These are phyloP conservation scores for Bovichtus variegatus DNA, from an alignment of 2,797 vertebrate genomes.

Conservation along the genomic window DNA sequence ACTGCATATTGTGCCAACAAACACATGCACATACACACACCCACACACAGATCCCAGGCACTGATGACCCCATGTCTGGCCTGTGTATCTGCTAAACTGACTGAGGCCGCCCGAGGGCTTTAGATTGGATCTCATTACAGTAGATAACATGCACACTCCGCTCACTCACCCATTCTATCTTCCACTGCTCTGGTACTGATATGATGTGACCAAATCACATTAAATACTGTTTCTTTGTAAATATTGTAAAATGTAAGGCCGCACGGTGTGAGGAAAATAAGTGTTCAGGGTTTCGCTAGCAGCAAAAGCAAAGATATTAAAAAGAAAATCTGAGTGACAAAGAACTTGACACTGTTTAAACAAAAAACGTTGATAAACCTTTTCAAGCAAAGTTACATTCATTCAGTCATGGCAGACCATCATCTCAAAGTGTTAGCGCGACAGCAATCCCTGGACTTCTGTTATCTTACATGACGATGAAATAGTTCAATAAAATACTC, in stretches of 20 bases:
- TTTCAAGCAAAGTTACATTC: too few relatives aligned
- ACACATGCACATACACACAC: slow-evolving; percentile 13
- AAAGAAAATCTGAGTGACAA: too few relatives aligned
- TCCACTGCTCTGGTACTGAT: neutral
- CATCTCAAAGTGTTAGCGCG: neutral
- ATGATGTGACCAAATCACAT: neutral
- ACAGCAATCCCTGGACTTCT: neutral
- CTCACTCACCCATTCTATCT: neutral
- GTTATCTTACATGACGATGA: neutral
- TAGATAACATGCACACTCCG: slow-evolving; percentile 15
- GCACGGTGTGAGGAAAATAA: too few relatives aligned
- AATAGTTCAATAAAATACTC: neutral
- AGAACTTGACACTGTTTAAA: too few relatives aligned
- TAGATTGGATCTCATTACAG: slow-evolving; percentile 23
- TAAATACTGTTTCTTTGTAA: neutral
- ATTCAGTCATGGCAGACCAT: neutral
- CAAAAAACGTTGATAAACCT: too few relatives aligned
- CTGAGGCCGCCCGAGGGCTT: slow-evolving; percentile 31
- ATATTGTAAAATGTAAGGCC: neutral
- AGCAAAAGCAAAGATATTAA: too few relatives aligned
- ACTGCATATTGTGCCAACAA: slow-evolving; percentile 25
- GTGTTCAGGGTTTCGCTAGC: neutral
- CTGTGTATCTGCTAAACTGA: slow-evolving; percentile 51
- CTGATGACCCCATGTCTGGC: slow-evolving; percentile 48
- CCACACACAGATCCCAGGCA: slow-evolving; percentile 41